phyloP scores from a whole-genome alignment of 2,888 invertebrate genomes.

The Melanargia galathea region DNA sequence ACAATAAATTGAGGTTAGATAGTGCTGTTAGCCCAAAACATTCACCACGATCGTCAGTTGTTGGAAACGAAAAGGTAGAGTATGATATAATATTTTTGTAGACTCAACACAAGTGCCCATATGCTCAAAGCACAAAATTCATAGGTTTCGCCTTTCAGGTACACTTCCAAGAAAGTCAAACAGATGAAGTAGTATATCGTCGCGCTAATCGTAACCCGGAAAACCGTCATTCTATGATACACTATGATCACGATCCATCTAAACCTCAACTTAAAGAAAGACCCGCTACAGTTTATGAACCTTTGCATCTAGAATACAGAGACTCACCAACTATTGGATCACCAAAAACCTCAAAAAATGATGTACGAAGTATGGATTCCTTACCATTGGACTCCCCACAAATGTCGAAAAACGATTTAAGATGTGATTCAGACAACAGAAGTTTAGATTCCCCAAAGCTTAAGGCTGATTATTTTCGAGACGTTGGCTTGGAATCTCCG shows the following conservation, averaged over 20 bases:
- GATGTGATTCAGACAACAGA: slow-evolving; percentile 70
- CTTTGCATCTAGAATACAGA: slow-evolving; percentile 71
- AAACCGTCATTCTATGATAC: slow-evolving; percentile 79
- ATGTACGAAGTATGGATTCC: slow-evolving; percentile 71
- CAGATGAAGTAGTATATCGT: slow-evolving; percentile 67
- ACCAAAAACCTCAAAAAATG: slow-evolving; percentile 71
- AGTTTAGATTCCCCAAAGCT: slow-evolving; percentile 74
- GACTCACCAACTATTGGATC: slow-evolving; percentile 71
- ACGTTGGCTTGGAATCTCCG: slow-evolving; percentile 68
- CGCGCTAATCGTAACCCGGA: slow-evolving; percentile 68
- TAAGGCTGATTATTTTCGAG: slow-evolving; percentile 69
- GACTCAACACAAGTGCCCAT: background rate
- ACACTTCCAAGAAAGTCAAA: slow-evolving; percentile 70
- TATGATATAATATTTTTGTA: slow-evolving; percentile 1
- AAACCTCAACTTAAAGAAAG: slow-evolving; percentile 73
- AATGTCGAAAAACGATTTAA: slow-evolving; percentile 66
- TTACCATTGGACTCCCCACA: slow-evolving; percentile 74
- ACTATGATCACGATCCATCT: slow-evolving; percentile 71
- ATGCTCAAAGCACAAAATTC: background rate
- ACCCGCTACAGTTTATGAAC: slow-evolving; percentile 74
- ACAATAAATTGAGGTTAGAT: slow-evolving; percentile 75
- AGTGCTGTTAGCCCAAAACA: slow-evolving; percentile 78
- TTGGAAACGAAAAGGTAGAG: slow-evolving; percentile 64
- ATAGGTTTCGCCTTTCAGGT: slow-evolving; percentile 53
- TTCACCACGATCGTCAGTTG: slow-evolving; percentile 59